Evolutionary conservation across 2,797 vertebrate genomes (phyloP).

Genomic region (Coregonus suidteri): DNA sequence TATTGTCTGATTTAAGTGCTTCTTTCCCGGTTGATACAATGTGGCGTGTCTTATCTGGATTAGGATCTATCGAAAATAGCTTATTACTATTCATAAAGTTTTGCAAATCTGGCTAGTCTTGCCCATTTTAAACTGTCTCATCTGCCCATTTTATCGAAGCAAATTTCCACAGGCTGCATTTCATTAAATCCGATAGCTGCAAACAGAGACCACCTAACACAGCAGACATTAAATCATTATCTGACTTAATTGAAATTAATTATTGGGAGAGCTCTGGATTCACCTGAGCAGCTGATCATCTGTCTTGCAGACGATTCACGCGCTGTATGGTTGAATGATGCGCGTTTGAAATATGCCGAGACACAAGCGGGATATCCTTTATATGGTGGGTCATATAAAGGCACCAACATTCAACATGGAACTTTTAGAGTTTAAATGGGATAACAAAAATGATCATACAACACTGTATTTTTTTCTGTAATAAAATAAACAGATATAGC

Average conservation of each 20-base stretch:
- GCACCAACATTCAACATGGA: neutral
- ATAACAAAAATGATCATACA: no score
- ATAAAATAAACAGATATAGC: no score
- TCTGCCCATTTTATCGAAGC: neutral
- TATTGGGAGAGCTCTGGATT: slow-evolving; percentile 30
- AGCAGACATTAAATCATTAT: slow-evolving; percentile 11
- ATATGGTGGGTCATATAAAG: slow-evolving; percentile 9
- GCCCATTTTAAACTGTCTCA: neutral
- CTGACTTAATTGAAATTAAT: slow-evolving; percentile 40
- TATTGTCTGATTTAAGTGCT: neutral
- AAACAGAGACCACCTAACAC: slow-evolving; percentile 13
- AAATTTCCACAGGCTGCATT: neutral
- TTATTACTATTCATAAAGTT: neutral
- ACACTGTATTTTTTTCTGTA: neutral
- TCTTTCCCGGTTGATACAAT: neutral
- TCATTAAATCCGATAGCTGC: slow-evolving; percentile 5
- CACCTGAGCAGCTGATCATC: slow-evolving; percentile 67
- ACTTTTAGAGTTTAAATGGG: no score
- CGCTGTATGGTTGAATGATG: neutral
- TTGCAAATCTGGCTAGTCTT: neutral
- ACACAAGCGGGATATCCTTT: slow-evolving; percentile 3
- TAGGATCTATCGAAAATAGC: neutral
- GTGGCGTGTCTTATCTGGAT: neutral
- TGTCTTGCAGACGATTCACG: slow-evolving; percentile 61
- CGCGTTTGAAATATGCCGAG: slow-evolving; percentile 4